These are phyloP conservation scores for Drosophila austrosaltans DNA, from an alignment of 2,888 invertebrate species.

Conservation along the genomic window DNA sequence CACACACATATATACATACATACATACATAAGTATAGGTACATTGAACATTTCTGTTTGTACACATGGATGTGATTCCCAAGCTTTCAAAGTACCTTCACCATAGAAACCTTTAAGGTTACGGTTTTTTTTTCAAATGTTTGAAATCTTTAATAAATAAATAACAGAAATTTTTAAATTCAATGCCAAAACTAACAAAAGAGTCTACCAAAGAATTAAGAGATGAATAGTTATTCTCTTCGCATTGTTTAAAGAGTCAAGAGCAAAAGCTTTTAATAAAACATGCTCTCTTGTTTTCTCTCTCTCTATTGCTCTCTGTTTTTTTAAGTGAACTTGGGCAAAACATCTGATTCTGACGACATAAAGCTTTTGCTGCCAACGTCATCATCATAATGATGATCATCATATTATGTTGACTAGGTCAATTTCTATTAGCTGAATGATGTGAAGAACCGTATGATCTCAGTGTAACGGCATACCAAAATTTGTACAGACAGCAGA, in stretches of 20 bases:
- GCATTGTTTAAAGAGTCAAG: slow-evolving; percentile 19
- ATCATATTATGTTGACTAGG: slow-evolving; percentile 67
- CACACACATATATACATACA: background rate
- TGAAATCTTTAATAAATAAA: slow-evolving; percentile 35
- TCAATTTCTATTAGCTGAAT: slow-evolving; percentile 56
- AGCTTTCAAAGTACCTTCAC: slow-evolving; percentile 41
- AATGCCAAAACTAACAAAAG: slow-evolving; percentile 38
- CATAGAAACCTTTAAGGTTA: slow-evolving; percentile 41
- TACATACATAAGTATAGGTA: background rate
- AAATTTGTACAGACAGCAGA: slow-evolving; percentile 53
- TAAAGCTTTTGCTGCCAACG: slow-evolving; percentile 17
- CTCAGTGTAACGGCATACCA: slow-evolving; percentile 64
- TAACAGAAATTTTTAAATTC: slow-evolving; percentile 10
- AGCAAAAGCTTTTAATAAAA: slow-evolving; percentile 42
- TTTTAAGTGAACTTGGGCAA: slow-evolving; percentile 8
- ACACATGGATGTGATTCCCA: background rate
- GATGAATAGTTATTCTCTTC: slow-evolving; percentile 31
- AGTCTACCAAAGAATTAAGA: slow-evolving; percentile 25
- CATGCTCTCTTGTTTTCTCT: slow-evolving; percentile 3
- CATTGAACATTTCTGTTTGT: background rate
- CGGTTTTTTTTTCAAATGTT: slow-evolving; percentile 33
- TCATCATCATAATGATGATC: slow-evolving; percentile 48
- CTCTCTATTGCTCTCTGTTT: background rate
- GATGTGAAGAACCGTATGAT: slow-evolving; percentile 18
- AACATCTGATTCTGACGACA: slow-evolving; percentile 20